Conservation (phyloP, 2,113 vertebrate species). For the Ochotona princeps region DNA sequence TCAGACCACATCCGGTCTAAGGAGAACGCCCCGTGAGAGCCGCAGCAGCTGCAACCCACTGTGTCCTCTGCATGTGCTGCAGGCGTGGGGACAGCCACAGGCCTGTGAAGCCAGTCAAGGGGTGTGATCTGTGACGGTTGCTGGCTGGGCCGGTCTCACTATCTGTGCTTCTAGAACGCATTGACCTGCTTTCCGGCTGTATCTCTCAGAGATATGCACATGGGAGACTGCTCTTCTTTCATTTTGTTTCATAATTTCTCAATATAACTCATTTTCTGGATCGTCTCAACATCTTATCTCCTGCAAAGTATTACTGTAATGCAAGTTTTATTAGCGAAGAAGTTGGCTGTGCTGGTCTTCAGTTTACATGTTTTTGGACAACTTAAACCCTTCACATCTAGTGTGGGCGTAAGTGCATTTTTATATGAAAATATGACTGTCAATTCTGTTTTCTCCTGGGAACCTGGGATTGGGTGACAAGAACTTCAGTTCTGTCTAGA, state of each 20-base stretch:
- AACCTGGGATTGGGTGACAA: background rate
- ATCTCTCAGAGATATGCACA: background rate
- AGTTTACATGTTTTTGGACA: slow-evolving; percentile 41
- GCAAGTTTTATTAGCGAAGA: slow-evolving; percentile 18
- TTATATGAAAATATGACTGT: background rate
- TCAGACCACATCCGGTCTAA: background rate
- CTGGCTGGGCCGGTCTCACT: background rate
- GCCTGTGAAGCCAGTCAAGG: background rate
- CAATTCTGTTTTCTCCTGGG: background rate
- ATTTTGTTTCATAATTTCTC: background rate
- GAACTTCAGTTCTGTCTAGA: slow-evolving; percentile 3
- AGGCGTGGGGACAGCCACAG: background rate
- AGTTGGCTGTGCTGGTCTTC: background rate
- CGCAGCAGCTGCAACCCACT: background rate
- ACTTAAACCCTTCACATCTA: slow-evolving; percentile 1
- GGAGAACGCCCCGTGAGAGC: background rate
- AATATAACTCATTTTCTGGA: slow-evolving; percentile 43
- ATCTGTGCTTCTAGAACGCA: background rate
- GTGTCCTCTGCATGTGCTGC: slow-evolving; percentile 54
- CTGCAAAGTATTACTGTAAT: slow-evolving; percentile 30
- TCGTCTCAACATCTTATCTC: background rate
- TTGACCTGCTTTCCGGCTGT: background rate
- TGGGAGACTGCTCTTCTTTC: background rate
- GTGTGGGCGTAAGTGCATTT: background rate
- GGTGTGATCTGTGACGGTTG: background rate